Evolutionary conservation across 2,797 vertebrate species (phyloP), one percentile per base, ranked within the genome.

Genomic region (Thalassophryne amazonica): DNA sequence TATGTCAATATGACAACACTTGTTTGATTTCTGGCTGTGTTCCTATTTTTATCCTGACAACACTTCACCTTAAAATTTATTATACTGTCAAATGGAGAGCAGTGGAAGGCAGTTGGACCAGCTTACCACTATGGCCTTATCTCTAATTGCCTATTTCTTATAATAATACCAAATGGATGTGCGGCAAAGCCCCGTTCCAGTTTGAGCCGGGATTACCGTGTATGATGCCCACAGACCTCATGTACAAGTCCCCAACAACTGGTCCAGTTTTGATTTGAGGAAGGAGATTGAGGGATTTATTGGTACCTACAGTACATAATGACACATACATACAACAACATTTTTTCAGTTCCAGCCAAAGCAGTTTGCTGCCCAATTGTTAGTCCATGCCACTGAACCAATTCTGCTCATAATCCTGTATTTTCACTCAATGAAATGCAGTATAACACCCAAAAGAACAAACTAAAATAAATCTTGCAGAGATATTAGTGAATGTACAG

Each of bases 81-180:
- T 32, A 7, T 13, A 27, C 32, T n/a, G 4, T 25, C 15, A 3
- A 19, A 36, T 49, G 51, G 30, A 57, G 51, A 32, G 52, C 16
- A 21, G 16, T 23, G 51, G 35, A 57, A 58, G 66, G 49, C 40
- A 46, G 55, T 71, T 51, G 31, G n/a, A 75, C 69, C 51, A 51
- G 73, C 39, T 15, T 48, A 60, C 40, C 69, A 64, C 66, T 28
- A 45, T 45, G 32, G 48, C 60, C 78, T 85, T 86, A 85, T 87
- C 87, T 80, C 63, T 82, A 88, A 87, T 87, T 86, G 86, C 82
- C 80, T 56, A 85, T 88, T 88, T 86, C 76, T 85, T 85, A 84
- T 75, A 86, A 87, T 86, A 88, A 86, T 73, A 81, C 64, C 48
- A 64, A 80, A 71, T 80, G 77, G 76, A 79, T 60, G 62, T 76